phyloP scores from a whole-genome alignment of 1,140 invertebrate genomes.

The Phthorimaea operculella region DNA sequence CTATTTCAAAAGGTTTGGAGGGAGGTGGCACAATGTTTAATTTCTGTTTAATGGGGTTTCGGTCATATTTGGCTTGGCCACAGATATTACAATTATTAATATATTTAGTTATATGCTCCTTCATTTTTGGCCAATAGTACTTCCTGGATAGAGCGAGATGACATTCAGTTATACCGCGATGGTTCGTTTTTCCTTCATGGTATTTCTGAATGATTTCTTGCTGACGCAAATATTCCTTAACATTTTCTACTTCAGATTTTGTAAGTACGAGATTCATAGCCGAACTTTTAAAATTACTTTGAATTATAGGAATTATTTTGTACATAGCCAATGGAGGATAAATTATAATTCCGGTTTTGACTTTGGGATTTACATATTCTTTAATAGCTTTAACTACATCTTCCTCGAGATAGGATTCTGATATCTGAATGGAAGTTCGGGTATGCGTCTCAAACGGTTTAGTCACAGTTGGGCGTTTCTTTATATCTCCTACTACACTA shows the following conservation, averaged over 20 bases:
- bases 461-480: neutral
- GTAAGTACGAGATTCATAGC: neutral
- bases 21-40: neutral
- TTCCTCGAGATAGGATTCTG: neutral
- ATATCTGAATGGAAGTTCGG: neutral
- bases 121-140: conserved; percentile 6
- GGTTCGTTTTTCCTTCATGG: neutral
- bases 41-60: neutral
- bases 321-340: conserved; percentile 5
- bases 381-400: neutral
- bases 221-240: neutral
- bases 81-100: conserved; percentile 1
- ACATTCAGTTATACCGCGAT: conserved; percentile 3
- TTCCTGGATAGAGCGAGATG: neutral
- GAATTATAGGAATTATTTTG: neutral
- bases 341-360: conserved; percentile 3
- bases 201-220: conserved; percentile 1
- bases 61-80: neutral
- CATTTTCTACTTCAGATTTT: conserved; percentile 1
- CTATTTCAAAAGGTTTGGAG: conserved; percentile 6
- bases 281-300: conserved; percentile 2
- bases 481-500: too few relatives aligned
- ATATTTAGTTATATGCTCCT: conserved; percentile 1
- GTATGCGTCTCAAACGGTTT: neutral
- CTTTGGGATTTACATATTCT: conserved; percentile 4